A percentile compares a stretch with the other conserved stretches of the same genome.
These are phyloP conservation scores for Neria commutata DNA, from an alignment of 2,888 invertebrate genomes.

Conservation along the genomic window DNA sequence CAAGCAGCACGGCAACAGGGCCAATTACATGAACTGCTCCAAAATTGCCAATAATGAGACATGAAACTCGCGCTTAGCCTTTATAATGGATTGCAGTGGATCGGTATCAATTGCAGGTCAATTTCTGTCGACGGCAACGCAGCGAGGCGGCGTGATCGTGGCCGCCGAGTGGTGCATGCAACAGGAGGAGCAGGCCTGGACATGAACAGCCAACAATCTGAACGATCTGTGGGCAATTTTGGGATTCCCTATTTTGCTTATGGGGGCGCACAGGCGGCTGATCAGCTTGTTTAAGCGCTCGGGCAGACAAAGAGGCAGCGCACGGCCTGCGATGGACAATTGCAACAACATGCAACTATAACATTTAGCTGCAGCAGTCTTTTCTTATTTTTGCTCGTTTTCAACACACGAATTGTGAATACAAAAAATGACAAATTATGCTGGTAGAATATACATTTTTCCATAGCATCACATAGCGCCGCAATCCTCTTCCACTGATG, in stretches of 20 bases:
- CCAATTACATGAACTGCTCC: constrained; percentile 45
- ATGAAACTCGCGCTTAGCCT: constrained; percentile 56
- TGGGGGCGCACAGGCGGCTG: constrained; percentile 23
- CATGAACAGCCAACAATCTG: constrained; percentile 46
- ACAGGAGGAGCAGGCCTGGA: constrained; percentile 21
- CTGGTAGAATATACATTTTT: constrained; percentile 52
- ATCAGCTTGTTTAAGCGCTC: background rate
- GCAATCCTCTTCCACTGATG: background rate
- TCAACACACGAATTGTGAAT: constrained; percentile 6
- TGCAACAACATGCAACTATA: background rate
- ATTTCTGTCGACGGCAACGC: constrained; percentile 39
- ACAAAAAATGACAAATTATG: constrained; percentile 57
- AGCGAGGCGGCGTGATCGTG: too few relatives aligned
- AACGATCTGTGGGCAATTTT: constrained; percentile 45
- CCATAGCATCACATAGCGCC: background rate
- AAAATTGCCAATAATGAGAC: constrained; percentile 60
- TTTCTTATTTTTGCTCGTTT: too few relatives aligned
- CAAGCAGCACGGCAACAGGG: constrained; percentile 3
- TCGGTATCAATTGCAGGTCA: constrained; percentile 60
- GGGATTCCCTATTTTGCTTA: constrained; percentile 57
- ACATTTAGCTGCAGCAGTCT: background rate
- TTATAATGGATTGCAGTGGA: constrained; percentile 56
- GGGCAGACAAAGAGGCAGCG: background rate
- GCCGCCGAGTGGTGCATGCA: constrained; percentile 11
- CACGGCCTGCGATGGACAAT: background rate